Conservation (phyloP, 1,140 invertebrate genomes). For the Mylabris phalerata region DNA sequence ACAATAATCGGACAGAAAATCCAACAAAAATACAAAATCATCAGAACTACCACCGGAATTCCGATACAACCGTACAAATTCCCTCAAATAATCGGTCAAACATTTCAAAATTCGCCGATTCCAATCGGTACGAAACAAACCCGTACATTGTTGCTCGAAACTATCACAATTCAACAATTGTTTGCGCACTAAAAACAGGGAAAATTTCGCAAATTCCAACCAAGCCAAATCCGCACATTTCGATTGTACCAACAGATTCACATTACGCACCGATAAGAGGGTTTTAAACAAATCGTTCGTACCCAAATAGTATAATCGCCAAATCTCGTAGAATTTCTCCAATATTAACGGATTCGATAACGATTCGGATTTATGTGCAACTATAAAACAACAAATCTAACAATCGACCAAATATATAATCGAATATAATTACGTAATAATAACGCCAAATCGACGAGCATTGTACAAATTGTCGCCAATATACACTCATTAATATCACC, state of each 20-base stretch:
- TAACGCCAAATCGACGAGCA: slow-evolving; percentile 28
- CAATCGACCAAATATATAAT: too few relatives aligned
- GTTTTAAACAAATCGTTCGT: slow-evolving; percentile 24
- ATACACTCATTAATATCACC: slow-evolving; percentile 31
- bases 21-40: slow-evolving; percentile 29
- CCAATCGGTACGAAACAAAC: slow-evolving; percentile 32
- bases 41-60: slow-evolving; percentile 5
- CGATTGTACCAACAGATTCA: slow-evolving; percentile 21
- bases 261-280: slow-evolving; percentile 28
- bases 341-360: neutral
- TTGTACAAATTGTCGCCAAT: slow-evolving; percentile 13
- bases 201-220: slow-evolving; percentile 24
- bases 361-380: slow-evolving; percentile 3
- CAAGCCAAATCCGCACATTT: slow-evolving; percentile 8
- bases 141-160: slow-evolving; percentile 34
- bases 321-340: slow-evolving; percentile 15
- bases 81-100: slow-evolving; percentile 23
- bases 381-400: neutral
- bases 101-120: slow-evolving; percentile 21
- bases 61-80: slow-evolving; percentile 12
- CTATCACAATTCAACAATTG: slow-evolving; percentile 24
- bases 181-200: slow-evolving; percentile 18
- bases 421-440: slow-evolving; percentile 25
- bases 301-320: slow-evolving; percentile 12
- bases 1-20: slow-evolving; percentile 37